Evolutionary conservation across 2,113 vertebrate genomes (phyloP).

Genomic region (Entosphenus tridentatus): DNA sequence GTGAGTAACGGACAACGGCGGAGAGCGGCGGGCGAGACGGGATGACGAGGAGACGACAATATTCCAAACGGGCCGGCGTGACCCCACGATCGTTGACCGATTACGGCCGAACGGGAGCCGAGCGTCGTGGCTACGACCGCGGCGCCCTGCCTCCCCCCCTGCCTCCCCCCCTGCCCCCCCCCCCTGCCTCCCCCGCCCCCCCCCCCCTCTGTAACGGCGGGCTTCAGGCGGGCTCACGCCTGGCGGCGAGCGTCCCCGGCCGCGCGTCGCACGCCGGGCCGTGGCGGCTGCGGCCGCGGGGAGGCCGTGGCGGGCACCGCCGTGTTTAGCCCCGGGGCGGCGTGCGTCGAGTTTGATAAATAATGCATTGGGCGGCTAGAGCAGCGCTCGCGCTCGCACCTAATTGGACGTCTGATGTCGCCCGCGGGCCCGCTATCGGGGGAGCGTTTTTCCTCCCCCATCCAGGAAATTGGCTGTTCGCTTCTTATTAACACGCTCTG

Average conservation of each 20-base stretch:
- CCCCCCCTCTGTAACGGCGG: neutral
- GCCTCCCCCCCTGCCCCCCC: neutral
- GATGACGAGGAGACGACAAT: no score
- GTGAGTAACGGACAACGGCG: no score
- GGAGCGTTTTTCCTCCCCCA: constrained; percentile 1
- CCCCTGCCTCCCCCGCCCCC: neutral
- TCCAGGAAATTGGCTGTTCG: constrained; percentile 3
- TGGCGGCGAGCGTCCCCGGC: no score
- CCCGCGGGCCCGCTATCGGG: constrained; percentile 3
- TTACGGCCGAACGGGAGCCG: no score
- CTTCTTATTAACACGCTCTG: constrained; percentile 6
- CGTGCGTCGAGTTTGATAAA: neutral
- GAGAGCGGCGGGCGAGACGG: no score
- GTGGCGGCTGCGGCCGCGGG: no score
- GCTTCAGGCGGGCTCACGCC: no score
- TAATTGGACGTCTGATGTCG: constrained; percentile 6
- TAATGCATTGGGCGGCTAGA: constrained; percentile 3
- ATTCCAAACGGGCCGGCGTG: no score
- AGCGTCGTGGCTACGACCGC: neutral
- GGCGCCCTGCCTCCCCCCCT: neutral
- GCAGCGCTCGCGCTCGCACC: neutral
- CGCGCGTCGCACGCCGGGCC: no score
- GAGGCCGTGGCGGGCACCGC: no score
- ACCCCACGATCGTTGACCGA: no score
- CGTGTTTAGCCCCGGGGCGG: neutral